Evolutionary conservation across 2,888 invertebrate genomes (phyloP).

Genomic region (Eupithecia insigniata): DNA sequence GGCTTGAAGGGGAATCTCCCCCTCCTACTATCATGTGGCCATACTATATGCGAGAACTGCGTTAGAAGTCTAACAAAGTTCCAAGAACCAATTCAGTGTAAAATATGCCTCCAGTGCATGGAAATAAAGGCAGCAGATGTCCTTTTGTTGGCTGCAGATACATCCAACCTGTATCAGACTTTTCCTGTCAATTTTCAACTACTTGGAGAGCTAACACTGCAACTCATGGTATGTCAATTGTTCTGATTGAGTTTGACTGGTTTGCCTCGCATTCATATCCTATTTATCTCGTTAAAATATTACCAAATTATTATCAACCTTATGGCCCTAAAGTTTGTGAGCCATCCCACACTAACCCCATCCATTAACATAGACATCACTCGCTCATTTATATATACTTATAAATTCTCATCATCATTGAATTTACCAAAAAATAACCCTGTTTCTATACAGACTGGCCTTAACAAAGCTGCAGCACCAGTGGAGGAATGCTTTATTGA

Average conservation of each 20-base stretch:
- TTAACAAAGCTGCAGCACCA: slow-evolving; percentile 5
- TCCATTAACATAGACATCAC: neutral
- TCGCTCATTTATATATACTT: neutral
- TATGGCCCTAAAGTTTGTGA: neutral
- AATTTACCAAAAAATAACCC: neutral
- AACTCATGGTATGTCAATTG: slow-evolving; percentile 43
- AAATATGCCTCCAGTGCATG: slow-evolving; percentile 72
- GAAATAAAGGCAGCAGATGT: slow-evolving; percentile 52
- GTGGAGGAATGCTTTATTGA: slow-evolving; percentile 60
- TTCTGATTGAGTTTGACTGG: neutral
- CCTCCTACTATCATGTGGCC: slow-evolving; percentile 86
- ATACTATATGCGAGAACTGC: slow-evolving; percentile 88
- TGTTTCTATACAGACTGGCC: slow-evolving; percentile 21
- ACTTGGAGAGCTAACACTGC: slow-evolving; percentile 69
- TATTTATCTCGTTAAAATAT: neutral
- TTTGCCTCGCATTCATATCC: neutral
- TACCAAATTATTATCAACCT: neutral
- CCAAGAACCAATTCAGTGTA: slow-evolving; percentile 76
- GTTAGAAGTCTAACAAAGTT: slow-evolving; percentile 68
- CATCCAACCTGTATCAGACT: slow-evolving; percentile 56
- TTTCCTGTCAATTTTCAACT: slow-evolving; percentile 71
- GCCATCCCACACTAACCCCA: neutral
- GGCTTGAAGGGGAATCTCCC: slow-evolving; percentile 74
- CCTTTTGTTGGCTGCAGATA: slow-evolving; percentile 52
- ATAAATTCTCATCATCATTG: neutral